These are phyloP conservation scores for Tiliacea citrago DNA, from an alignment of 2,888 invertebrate species.

Conservation along the genomic window DNA sequence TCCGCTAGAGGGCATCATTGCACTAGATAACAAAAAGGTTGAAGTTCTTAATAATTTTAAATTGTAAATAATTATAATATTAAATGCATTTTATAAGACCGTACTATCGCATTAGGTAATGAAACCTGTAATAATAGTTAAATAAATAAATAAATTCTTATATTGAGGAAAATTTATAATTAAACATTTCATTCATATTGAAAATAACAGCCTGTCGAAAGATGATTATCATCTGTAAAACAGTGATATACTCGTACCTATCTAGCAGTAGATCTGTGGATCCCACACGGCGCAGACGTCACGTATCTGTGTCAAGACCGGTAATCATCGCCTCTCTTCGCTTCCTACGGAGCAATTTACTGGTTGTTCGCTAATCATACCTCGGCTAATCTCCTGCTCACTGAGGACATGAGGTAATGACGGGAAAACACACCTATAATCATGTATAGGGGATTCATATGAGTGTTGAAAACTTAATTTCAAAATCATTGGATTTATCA, in stretches of 20 bases:
- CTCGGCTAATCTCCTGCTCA: conserved; percentile 55
- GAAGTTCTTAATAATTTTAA: no score
- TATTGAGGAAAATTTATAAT: no score
- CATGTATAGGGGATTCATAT: not conserved
- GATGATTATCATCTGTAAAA: not conserved
- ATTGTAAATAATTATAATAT: no score
- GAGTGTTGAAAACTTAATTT: not conserved
- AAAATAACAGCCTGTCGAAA: not conserved
- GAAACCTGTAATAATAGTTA: no score
- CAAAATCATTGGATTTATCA: not conserved
- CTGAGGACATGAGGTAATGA: conserved; percentile 41
- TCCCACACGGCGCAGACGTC: conserved; percentile 51
- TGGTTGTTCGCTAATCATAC: conserved; percentile 54
- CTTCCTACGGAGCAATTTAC: conserved; percentile 64
- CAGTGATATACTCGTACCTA: conserved; percentile 7
- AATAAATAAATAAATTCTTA: no score
- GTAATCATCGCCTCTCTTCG: conserved; percentile 67
- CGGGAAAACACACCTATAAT: conserved; percentile 16
- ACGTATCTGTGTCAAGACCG: conserved; percentile 72
- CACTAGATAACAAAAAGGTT: no score
- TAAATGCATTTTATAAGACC: no score
- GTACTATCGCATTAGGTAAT: no score
- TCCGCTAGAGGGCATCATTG: no score
- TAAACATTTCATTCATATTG: not conserved
- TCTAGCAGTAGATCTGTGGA: conserved; percentile 34